Percentiles rank a stretch among this genome's conserved stretches.
phyloP scores from a whole-genome alignment of 1,140 invertebrate species.

The Drosophila busckii region DNA sequence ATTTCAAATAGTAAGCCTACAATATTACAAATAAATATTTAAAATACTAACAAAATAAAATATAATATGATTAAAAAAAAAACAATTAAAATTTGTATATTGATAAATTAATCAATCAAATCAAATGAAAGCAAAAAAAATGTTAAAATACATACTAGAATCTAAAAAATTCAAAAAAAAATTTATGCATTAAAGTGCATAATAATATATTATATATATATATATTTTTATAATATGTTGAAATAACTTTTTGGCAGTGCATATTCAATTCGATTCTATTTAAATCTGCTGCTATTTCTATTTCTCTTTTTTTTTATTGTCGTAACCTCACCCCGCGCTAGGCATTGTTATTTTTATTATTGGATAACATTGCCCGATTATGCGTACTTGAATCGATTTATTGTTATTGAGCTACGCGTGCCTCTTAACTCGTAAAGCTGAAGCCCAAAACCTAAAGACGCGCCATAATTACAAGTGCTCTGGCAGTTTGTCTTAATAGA shows the following conservation, averaged over 20 bases:
- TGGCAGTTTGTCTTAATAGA: slow-evolving; percentile 40
- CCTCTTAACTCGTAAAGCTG: slow-evolving; percentile 2
- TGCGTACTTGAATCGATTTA: slow-evolving; percentile 71
- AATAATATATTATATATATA: background rate
- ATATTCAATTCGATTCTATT: background rate
- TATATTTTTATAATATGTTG: background rate
- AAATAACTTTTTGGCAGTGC: background rate
- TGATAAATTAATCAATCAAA: too few relatives aligned
- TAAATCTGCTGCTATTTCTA: slow-evolving; percentile 4
- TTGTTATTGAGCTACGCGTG: slow-evolving; percentile 65
- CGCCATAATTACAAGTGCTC: slow-evolving; percentile 69
- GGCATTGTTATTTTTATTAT: slow-evolving; percentile 63
- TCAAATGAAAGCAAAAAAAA: too few relatives aligned
- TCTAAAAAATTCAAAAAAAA: too few relatives aligned
- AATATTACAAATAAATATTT: too few relatives aligned
- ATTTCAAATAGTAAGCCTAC: too few relatives aligned
- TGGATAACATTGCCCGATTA: slow-evolving; percentile 70
- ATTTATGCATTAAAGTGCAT: too few relatives aligned
- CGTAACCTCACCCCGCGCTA: slow-evolving; percentile 36
- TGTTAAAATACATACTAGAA: too few relatives aligned
- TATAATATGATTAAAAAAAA: too few relatives aligned
- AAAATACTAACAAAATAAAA: too few relatives aligned
- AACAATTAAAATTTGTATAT: too few relatives aligned
- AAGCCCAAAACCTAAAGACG: slow-evolving; percentile 6
- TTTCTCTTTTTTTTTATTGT: slow-evolving; percentile 34